Conservation (phyloP, 2,113 vertebrate species). For the Peromyscus polionotus region DNA sequence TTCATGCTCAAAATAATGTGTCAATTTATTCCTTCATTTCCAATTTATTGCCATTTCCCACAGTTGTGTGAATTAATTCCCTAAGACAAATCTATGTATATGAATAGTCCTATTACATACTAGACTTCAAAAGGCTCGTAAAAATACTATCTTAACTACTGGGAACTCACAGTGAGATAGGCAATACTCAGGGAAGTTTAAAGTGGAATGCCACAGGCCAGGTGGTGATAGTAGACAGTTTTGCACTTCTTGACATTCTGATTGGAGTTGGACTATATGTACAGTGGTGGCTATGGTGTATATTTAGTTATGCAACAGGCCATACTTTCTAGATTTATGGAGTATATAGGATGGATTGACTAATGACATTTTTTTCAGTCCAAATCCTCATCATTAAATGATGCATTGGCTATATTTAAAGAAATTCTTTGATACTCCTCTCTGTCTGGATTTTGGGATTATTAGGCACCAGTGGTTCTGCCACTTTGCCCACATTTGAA, state of each 20-base stretch:
- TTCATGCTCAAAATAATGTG: background rate
- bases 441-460: background rate
- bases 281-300: background rate
- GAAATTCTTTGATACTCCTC: background rate
- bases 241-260: background rate
- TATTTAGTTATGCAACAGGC: background rate
- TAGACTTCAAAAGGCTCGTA: background rate
- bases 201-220: background rate
- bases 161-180: background rate
- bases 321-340: background rate
- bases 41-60: background rate
- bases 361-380: background rate
- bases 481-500: background rate
- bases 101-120: background rate
- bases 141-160: background rate
- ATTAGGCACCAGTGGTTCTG: background rate
- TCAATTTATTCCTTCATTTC: background rate
- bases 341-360: background rate
- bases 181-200: background rate
- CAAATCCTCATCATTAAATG: background rate
- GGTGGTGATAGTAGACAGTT: background rate
- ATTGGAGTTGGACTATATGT: background rate
- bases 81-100: background rate
- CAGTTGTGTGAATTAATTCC: background rate
- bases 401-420: background rate